Evolutionary conservation across 2,888 invertebrate species (phyloP).

Genomic region (Cheilosia urbana): DNA sequence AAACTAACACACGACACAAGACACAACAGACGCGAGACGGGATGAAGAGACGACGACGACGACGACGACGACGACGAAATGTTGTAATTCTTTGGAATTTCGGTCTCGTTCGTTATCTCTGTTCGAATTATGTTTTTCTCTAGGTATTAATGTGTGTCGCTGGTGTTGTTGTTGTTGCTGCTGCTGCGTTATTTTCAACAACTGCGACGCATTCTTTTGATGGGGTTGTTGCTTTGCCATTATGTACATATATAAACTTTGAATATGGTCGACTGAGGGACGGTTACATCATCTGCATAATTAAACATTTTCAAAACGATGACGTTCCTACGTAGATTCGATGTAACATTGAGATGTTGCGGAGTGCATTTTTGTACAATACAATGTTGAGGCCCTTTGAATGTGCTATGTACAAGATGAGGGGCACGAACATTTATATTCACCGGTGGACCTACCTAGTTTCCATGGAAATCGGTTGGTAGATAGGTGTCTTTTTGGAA

Average conservation of each 20-base stretch:
- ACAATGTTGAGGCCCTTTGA: not conserved
- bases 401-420: not conserved
- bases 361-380: not conserved
- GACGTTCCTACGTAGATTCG: conserved; percentile 28
- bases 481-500: too few relatives aligned
- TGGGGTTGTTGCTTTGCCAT: conserved; percentile 54
- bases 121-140: conserved; percentile 32
- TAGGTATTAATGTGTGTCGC: conserved; percentile 36
- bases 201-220: conserved; percentile 57
- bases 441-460: too few relatives aligned
- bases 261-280: conserved; percentile 34
- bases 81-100: conserved; percentile 68
- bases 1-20: conserved; percentile 47
- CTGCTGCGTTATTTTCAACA: conserved; percentile 53
- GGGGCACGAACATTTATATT: too few relatives aligned
- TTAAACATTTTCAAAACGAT: conserved; percentile 48
- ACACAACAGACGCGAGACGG: conserved; percentile 23
- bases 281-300: conserved; percentile 61
- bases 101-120: conserved; percentile 61
- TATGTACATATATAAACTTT: conserved; percentile 23
- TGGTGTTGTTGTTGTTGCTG: conserved; percentile 25
- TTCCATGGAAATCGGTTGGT: too few relatives aligned
- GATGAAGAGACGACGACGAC: not conserved
- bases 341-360: conserved; percentile 19
- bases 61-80: conserved; percentile 33